Evolutionary conservation across 2,888 invertebrate species (phyloP), one percentile per base, ranked within the genome.

Genomic region (Pteria penguin): DNA sequence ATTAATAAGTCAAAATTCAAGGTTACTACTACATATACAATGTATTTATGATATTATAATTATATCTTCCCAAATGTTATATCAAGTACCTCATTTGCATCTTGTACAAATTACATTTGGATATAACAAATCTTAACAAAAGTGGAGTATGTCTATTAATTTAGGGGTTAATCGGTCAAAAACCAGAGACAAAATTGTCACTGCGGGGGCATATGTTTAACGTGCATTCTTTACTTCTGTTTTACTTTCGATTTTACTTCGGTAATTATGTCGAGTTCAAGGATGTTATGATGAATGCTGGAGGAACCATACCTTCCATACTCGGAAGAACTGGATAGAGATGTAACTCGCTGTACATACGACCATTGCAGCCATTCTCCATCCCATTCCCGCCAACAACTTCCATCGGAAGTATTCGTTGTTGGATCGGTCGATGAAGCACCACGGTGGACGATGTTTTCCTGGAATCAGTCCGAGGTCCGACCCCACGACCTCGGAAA

Each of bases 401-500:
- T 36, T 62, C 73, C 72, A 77, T 33, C 62, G 68, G 22, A 60
- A 45, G 33, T 72, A 77, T 8, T 65, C 58, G 11, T 57, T 55
- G 3, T 55, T 54, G 11, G 58, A 45, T 2, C 57, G 57, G 60
- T 72, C 72, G 58, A 85, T 78, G 78, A 82, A 82, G 63, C 85
- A 85, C 36, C 76, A 69, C 5, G 82, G 69, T 0, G 85, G 82
- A 26, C 82, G 79, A 2, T 75, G 31, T 29, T 73, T 80, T 22
- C 69, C 29, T 24, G 78, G 57, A 18, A 80, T 61, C 63, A 75
- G 72, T 1, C 75, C 76, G 5, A 72, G 61, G 60, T 82, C 79
- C 57, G 81, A 84, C 0, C 85, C 85, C 22, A 80, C 76, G 14
- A 82, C 83, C 27, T 82, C 82, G 4, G 82, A 76, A 0, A 74